Evolutionary conservation across 2,888 invertebrate species (phyloP).

Genomic region (Cephus nigrinus): DNA sequence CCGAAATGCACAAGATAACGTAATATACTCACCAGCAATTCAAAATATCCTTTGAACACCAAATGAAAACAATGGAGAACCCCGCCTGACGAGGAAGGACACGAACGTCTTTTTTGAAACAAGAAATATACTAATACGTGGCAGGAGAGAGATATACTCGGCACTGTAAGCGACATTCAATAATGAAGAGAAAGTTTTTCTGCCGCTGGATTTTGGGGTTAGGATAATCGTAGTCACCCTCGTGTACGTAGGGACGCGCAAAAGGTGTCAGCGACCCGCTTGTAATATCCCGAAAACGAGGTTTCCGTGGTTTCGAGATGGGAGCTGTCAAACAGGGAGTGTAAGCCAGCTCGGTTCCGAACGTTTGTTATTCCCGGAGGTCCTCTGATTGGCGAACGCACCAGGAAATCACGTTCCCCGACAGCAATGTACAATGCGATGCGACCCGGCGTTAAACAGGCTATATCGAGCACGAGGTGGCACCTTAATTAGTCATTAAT

Average conservation of each 20-base stretch:
- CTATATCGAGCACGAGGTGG: conserved; percentile 8
- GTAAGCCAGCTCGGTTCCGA: conserved; percentile 24
- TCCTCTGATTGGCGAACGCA: neutral
- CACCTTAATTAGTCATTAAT: conserved; percentile 48
- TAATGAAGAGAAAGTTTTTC: neutral
- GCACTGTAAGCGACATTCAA: neutral
- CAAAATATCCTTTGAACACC: neutral
- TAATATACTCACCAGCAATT: neutral
- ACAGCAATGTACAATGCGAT: conserved; percentile 11
- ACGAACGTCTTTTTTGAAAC: neutral
- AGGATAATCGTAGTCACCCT: neutral
- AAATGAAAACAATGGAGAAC: neutral
- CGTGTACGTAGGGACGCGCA: neutral
- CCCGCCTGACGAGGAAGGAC: neutral
- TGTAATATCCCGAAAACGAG: neutral
- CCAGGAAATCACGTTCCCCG: neutral
- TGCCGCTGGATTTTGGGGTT: conserved; percentile 6
- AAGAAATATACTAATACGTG: neutral
- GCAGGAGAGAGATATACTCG: neutral
- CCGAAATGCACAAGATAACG: neutral
- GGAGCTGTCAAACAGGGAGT: conserved; percentile 45
- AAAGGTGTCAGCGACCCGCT: neutral
- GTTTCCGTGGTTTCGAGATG: conserved; percentile 15
- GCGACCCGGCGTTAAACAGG: conserved; percentile 18
- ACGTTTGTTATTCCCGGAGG: conserved; percentile 37